These are phyloP conservation scores for Brachyptera putata DNA, from an alignment of 2,888 invertebrate genomes.

Conservation along the genomic window DNA sequence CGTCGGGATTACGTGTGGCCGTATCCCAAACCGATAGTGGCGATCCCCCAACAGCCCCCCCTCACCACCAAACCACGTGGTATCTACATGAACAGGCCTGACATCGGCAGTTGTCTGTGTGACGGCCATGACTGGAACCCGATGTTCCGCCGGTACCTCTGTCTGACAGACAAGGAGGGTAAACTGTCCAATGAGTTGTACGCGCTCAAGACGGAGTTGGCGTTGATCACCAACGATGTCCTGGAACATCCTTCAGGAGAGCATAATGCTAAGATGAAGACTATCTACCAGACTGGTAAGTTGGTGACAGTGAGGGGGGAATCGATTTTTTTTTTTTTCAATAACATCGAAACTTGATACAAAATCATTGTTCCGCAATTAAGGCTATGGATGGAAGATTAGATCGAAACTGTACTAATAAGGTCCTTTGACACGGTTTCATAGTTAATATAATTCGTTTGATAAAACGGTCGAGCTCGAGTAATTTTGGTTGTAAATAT, in stretches of 20 bases:
- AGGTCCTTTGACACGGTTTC: too few relatives aligned
- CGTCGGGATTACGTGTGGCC: slow-evolving; percentile 58
- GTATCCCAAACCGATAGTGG: slow-evolving; percentile 52
- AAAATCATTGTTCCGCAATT: too few relatives aligned
- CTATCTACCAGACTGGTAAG: slow-evolving; percentile 60
- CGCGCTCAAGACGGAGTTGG: slow-evolving; percentile 49
- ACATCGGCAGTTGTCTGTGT: slow-evolving; percentile 51
- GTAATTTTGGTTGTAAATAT: too few relatives aligned
- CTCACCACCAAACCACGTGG: slow-evolving; percentile 24
- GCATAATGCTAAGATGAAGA: slow-evolving; percentile 57
- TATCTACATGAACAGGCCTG: slow-evolving; percentile 17
- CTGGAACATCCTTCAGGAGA: slow-evolving; percentile 61
- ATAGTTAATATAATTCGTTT: too few relatives aligned
- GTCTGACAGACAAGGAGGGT: slow-evolving; percentile 57
- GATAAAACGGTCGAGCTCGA: too few relatives aligned
- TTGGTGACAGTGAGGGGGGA: too few relatives aligned
- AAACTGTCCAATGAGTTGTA: slow-evolving; percentile 54
- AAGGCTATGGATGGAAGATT: too few relatives aligned
- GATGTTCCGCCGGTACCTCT: slow-evolving; percentile 57
- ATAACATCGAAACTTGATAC: too few relatives aligned
- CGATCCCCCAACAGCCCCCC: slow-evolving; percentile 40
- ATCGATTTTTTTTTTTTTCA: too few relatives aligned
- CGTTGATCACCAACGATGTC: slow-evolving; percentile 45
- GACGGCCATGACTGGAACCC: slow-evolving; percentile 58
- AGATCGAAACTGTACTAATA: too few relatives aligned